phyloP scores from a whole-genome alignment of 2,113 vertebrate species.

The Campylomormyrus tamandua region DNA sequence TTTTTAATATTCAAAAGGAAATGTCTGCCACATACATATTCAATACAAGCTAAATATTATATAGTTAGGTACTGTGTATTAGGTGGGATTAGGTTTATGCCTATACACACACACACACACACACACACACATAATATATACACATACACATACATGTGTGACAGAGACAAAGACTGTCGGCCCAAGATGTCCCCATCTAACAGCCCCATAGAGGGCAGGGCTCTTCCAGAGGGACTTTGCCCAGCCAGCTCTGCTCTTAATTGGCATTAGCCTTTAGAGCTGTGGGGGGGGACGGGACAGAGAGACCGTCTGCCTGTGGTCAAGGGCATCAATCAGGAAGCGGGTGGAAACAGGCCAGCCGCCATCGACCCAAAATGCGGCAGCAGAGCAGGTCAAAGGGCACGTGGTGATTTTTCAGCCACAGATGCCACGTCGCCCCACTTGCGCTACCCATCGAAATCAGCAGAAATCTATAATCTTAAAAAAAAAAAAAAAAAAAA shows the following conservation, averaged over 20 bases:
- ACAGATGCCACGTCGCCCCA: neutral
- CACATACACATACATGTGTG: no score
- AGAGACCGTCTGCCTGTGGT: neutral
- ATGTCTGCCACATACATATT: neutral
- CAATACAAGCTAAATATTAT: neutral
- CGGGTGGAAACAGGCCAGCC: neutral
- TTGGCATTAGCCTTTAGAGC: neutral
- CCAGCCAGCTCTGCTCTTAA: neutral
- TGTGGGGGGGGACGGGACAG: neutral
- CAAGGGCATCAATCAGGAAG: neutral
- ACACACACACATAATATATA: no score
- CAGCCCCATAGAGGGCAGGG: neutral
- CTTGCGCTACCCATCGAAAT: neutral
- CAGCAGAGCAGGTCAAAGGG: neutral
- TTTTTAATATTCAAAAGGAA: neutral
- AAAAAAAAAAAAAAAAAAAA: neutral
- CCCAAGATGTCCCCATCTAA: neutral
- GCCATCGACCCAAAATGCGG: neutral
- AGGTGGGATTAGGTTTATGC: neutral
- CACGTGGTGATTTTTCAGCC: neutral
- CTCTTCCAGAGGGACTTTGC: neutral
- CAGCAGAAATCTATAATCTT: neutral
- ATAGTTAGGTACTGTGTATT: neutral
- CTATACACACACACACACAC: no score
- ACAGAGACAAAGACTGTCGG: neutral